Percentiles rank a stretch among this genome's conserved stretches.
These are phyloP conservation scores for Cheirogaleus major DNA, from an alignment of 2,797 vertebrate species.

Conservation along the genomic window DNA sequence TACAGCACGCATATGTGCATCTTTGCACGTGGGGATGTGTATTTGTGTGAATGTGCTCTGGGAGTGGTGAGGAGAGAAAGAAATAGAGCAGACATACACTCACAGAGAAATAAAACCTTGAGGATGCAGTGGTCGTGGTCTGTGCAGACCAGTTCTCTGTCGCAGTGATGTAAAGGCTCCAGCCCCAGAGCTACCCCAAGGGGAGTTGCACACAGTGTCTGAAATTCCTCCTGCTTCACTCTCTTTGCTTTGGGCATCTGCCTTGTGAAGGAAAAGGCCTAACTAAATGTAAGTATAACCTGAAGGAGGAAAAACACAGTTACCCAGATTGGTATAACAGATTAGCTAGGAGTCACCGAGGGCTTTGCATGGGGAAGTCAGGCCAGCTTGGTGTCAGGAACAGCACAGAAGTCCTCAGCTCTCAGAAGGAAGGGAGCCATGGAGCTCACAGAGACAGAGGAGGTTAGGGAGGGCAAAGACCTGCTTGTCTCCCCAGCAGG, in stretches of 20 bases:
- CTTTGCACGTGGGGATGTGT: neutral
- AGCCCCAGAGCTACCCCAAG: conserved; percentile 4
- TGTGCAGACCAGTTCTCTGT: neutral
- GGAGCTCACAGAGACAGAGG: neutral
- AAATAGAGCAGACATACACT: neutral
- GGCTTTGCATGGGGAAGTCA: neutral
- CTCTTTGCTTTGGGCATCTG: conserved; percentile 55
- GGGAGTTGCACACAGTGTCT: neutral
- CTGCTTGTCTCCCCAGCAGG: neutral
- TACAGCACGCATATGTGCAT: neutral
- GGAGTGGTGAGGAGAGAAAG: neutral
- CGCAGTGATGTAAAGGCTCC: neutral
- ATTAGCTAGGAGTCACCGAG: neutral
- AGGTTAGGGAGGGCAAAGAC: neutral
- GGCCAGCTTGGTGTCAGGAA: neutral
- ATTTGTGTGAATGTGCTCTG: neutral
- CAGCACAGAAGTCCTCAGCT: neutral
- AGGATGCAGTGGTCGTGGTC: neutral
- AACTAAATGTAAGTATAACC: conserved; percentile 17
- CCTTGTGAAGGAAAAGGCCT: neutral
- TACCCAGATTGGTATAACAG: neutral
- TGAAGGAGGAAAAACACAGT: neutral
- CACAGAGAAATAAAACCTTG: neutral
- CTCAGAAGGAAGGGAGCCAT: neutral
- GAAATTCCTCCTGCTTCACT: conserved; percentile 12